Conservation (phyloP, 2,888 invertebrate species). For the Eupithecia subumbrata region DNA sequence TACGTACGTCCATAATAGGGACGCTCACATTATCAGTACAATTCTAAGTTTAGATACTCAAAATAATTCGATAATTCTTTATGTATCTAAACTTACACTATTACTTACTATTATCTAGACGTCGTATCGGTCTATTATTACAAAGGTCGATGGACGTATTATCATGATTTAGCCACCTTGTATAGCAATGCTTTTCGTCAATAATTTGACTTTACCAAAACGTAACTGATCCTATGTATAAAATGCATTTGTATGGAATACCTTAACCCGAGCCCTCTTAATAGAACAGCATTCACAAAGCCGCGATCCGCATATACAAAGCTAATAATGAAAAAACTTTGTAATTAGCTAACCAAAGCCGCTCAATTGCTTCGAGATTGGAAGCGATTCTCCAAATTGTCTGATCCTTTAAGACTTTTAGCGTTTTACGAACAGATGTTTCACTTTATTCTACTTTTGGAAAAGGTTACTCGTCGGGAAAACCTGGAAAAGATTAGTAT, state of each 20-base stretch:
- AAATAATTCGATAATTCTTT: no score
- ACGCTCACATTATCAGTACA: no score
- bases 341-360: slow-evolving; percentile 50
- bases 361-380: slow-evolving; percentile 48
- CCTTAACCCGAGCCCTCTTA: slow-evolving; percentile 7
- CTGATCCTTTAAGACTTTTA: slow-evolving; percentile 33
- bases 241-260: slow-evolving; percentile 1
- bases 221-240: no score
- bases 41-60: no score
- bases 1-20: no score
- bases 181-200: neutral
- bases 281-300: slow-evolving; percentile 48
- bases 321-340: slow-evolving; percentile 62
- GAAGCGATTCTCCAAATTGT: slow-evolving; percentile 45
- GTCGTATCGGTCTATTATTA: no score
- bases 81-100: no score
- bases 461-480: neutral
- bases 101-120: no score
- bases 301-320: slow-evolving; percentile 47
- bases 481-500: neutral
- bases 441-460: neutral
- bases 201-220: neutral
- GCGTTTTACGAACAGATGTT: slow-evolving; percentile 9
- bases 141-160: neutral
- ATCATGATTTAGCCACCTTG: neutral